Evolutionary conservation across 2,797 vertebrate species (phyloP), one percentile per base, ranked within the genome.

Genomic region (Florisuga fusca): DNA sequence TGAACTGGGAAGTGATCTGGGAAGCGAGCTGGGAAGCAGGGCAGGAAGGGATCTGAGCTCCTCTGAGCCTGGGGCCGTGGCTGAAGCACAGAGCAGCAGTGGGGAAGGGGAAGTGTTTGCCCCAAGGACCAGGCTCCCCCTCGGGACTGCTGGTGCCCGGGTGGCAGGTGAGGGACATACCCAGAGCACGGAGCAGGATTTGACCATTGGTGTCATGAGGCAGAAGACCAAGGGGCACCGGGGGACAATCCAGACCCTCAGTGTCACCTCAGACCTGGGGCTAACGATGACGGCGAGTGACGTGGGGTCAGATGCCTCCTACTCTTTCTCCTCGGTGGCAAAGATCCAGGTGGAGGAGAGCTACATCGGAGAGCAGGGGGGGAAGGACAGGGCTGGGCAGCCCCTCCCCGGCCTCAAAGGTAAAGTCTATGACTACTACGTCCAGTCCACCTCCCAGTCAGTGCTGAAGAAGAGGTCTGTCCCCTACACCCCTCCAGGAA

Each of bases 361-460:
- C 13, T 95, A 98, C 93, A 92, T 99, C 31, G 14, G 97, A 3
- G 45, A 98, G 91, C 95, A 90, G 45, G 68, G 34, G 62, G 95
- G 3, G 68, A 88, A 10, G 61, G 31, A 15, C 1, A 1, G 14
- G 36, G 34, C 45, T 8, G 17, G 19, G 20, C 3, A 2, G 11
- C 25, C 3, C 0, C 10, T 72, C 9, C 53, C 84, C 0, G 4
- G 50, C 63, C 94, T 99, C 62, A 97, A 94, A 36, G 98, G 99
- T 53, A 99, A 99, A 91, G 98, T 99, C 89, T 99, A 99, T 0
- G 98, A 99, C 61, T 99, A 99, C 93, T 99, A 97, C 0, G 95
- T 99, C 14, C 98, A 99, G 88, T 98, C 98, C 4, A 96, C 94
- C 19, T 99, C 99, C 9, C 98, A 97, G 50, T 98, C 98, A 0